Evolutionary conservation across 2,113 vertebrate species (phyloP), one percentile per base, ranked within the genome.

Genomic region (Scomber japonicus): DNA sequence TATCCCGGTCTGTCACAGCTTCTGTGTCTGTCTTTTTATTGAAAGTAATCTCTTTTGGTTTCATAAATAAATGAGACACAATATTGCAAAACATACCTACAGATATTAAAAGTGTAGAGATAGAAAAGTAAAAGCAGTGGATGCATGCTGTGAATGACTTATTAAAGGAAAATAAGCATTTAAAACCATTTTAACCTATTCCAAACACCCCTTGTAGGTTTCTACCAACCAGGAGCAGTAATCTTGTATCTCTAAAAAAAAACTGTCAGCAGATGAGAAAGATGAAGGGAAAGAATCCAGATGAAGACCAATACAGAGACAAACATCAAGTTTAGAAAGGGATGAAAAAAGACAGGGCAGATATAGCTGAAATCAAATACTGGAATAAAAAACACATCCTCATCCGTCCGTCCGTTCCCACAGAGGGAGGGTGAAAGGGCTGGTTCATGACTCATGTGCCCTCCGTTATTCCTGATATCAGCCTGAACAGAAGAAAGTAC

Each of bases 391-490:
- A 65, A 56, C 17, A 78, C 35, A 62, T 64, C 59, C 56, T 73
- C 51, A 27, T 80, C 70, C 12, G 4, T 56, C 66, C 14, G 19
- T 79, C 49, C 19, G 31, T 90, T 84, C 86, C 86, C 89, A 88
- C 81, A 85, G 76, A 65, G 49, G n/a, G 73, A 81, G 68, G 86
- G 84, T 81, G 84, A 88, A 88, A 83, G 74, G 40, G 50, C 76
- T 49, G 45, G 59, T 72, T 80, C 73, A 19, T 54, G 76, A 84
- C 0, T 81, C 61, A 15, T 54, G 49, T 61, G 68, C 54, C 84
- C 15, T 69, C 51, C 19, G 73, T 51, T 71, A 44, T 61, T 69
- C 59, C 84, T 73, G 57, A 64, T 68, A 79, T 55, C 74, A 79
- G 80, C 71, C 63, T 19, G 46, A 49, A 62, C 1, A 69, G 1